Evolutionary conservation across 2,797 vertebrate genomes (phyloP).

Genomic region (Catamblyrhynchus diadema): DNA sequence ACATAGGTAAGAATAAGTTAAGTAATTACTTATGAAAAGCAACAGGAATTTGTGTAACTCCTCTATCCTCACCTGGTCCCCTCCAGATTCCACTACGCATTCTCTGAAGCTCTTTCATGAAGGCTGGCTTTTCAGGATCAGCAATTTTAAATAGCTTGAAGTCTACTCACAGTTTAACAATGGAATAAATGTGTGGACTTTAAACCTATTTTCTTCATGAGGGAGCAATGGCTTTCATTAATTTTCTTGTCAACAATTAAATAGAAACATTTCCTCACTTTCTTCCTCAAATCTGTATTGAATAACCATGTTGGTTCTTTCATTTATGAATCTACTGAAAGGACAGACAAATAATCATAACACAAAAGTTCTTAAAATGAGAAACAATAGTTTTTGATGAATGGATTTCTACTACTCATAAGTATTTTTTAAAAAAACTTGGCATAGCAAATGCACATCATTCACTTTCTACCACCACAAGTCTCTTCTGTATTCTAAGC

Average conservation of each 20-base stretch:
- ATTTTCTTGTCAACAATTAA: neutral
- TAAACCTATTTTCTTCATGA: slow-evolving; percentile 20
- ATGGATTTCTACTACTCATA: neutral
- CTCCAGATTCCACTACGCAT: neutral
- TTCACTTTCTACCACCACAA: neutral
- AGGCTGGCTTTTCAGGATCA: slow-evolving; percentile 10
- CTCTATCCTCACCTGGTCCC: neutral
- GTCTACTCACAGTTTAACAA: slow-evolving; percentile 9
- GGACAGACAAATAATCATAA: neutral
- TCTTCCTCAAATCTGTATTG: neutral
- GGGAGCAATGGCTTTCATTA: neutral
- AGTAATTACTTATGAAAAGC: slow-evolving; percentile 19
- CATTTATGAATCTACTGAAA: neutral
- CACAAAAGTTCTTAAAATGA: neutral
- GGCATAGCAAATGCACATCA: neutral
- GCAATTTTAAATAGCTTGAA: slow-evolving; percentile 26
- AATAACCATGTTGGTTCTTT: neutral
- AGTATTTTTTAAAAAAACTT: neutral
- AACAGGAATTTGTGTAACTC: slow-evolving; percentile 1
- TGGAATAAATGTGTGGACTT: slow-evolving; percentile 9
- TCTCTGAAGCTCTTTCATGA: neutral
- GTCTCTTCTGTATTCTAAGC: neutral
- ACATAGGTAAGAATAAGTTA: neutral
- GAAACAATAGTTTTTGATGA: neutral
- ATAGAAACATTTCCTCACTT: neutral